Conservation (phyloP, 2,888 invertebrate species). For the Phengaris alcon region DNA sequence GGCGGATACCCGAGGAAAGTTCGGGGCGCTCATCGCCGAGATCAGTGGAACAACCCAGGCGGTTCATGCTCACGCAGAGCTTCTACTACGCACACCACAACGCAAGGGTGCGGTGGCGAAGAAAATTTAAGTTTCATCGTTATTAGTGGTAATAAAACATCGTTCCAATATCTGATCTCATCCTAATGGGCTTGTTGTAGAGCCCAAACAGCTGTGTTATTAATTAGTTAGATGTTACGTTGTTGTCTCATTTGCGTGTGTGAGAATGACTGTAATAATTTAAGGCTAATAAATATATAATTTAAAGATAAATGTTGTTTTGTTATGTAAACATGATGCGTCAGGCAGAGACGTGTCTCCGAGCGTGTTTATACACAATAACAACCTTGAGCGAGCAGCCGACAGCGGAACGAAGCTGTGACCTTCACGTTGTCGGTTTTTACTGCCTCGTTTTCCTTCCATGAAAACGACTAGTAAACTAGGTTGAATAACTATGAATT, state of each 20-base stretch:
- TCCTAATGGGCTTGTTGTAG: constrained; percentile 69
- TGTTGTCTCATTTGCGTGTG: constrained; percentile 58
- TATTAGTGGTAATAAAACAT: constrained; percentile 52
- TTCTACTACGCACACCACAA: constrained; percentile 60
- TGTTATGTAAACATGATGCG: constrained; percentile 45
- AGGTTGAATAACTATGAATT: background rate
- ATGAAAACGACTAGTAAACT: background rate
- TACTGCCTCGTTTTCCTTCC: constrained; percentile 25
- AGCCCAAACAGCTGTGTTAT: constrained; percentile 74
- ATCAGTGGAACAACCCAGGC: constrained; percentile 71
- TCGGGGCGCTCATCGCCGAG: constrained; percentile 63
- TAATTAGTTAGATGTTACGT: constrained; percentile 69
- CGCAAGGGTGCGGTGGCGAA: constrained; percentile 48
- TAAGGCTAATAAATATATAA: constrained; percentile 60
- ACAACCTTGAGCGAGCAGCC: constrained; percentile 60
- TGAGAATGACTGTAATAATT: constrained; percentile 69
- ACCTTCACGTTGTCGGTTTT: constrained; percentile 35
- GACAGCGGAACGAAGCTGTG: constrained; percentile 43
- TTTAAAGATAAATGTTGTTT: constrained; percentile 43
- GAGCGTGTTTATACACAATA: constrained; percentile 72
- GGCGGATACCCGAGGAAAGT: constrained; percentile 67
- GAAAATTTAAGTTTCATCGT: constrained; percentile 46
- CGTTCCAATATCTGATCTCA: constrained; percentile 74
- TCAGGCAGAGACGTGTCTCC: constrained; percentile 36
- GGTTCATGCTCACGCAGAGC: constrained; percentile 62